Evolutionary conservation across 2,113 vertebrate genomes (phyloP), one percentile per base, ranked within the genome.

Genomic region (Crotophaga sulcirostris): DNA sequence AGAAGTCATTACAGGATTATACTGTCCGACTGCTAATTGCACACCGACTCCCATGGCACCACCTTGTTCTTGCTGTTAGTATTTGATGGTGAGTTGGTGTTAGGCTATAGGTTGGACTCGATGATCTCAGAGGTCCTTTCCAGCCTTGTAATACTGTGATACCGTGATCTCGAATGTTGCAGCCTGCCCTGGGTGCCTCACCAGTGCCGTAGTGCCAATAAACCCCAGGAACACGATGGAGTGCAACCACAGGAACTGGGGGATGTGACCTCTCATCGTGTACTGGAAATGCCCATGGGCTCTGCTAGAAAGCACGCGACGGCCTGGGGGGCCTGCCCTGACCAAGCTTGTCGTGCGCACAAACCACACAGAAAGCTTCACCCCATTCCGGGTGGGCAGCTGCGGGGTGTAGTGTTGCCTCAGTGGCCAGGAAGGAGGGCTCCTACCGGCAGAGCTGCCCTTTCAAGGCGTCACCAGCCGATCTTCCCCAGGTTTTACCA

Each of bases 281-380:
- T 6, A 1, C 0, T 3, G 49, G 25, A 62, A 3, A 2, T 0
- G 13, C 25, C 25, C 0, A 8, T 31, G 51, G 58, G 19, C n/a
- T 40, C 40, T n/a, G 33, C 60, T 14, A 33, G 29, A 16, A 33
- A 25, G 29, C 10, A 26, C 12, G 2, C 0, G 36, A 10, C 2
- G 7, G n/a, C 51, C 56, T 15, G 1, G 4, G 6, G 33, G 29
- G 4, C 40, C 51, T 1, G 19, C 55, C 31, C 36, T 2, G 16
- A 7, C 60, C 58, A 14, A 31, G 36, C 42, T 3, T 16, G 18
- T 11, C 18, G 3, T 5, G 9, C 2, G 1, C 33, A 11, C 29
- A 28, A 19, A 4, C 21, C 2, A 4, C 59, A 13, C 11, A 11
- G 23, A 10, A 14, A 16, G 47, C 38, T 29, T 40, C 52, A 4